Evolutionary conservation across 2,113 vertebrate genomes (phyloP).

Genomic region (Anhinga rufa): DNA sequence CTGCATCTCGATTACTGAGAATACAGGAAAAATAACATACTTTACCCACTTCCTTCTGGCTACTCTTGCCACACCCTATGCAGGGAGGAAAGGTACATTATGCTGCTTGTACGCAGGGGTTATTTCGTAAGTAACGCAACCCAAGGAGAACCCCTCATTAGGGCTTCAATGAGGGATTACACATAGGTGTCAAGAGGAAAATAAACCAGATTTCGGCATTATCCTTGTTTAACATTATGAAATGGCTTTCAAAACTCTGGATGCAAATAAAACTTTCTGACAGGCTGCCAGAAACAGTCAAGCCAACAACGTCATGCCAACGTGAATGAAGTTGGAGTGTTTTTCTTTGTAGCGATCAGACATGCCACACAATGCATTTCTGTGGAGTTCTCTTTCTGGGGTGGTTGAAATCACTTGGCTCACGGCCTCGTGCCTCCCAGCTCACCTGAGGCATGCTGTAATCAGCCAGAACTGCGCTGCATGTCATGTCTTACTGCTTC

Average conservation of each 20-base stretch:
- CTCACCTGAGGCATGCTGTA: slow-evolving; percentile 38
- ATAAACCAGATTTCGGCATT: not conserved
- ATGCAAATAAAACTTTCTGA: slow-evolving; percentile 20
- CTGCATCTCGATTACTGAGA: not conserved
- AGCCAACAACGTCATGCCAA: not conserved
- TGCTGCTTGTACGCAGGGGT: not conserved
- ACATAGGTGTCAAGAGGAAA: slow-evolving; percentile 25
- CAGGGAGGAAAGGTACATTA: not conserved
- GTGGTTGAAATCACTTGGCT: slow-evolving; percentile 29
- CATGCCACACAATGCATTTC: slow-evolving; percentile 25
- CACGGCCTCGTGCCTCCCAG: slow-evolving; percentile 7
- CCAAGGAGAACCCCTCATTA: not conserved
- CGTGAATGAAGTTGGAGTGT: not conserved
- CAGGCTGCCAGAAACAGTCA: not conserved
- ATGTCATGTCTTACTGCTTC: slow-evolving; percentile 4
- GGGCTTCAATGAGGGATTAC: slow-evolving; percentile 5
- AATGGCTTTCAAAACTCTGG: slow-evolving; percentile 23
- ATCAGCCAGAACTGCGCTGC: slow-evolving; percentile 20
- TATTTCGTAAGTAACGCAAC: not conserved
- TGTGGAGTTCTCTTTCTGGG: slow-evolving; percentile 30
- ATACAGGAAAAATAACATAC: not conserved
- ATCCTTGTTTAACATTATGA: not conserved
- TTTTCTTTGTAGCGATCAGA: slow-evolving; percentile 44
- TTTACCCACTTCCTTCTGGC: not conserved
- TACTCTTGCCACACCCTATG: not conserved